A percentile compares a stretch with the other conserved stretches of the same genome.
phyloP scores from a whole-genome alignment of 2,113 vertebrate genomes.

The Saimiri boliviensis region DNA sequence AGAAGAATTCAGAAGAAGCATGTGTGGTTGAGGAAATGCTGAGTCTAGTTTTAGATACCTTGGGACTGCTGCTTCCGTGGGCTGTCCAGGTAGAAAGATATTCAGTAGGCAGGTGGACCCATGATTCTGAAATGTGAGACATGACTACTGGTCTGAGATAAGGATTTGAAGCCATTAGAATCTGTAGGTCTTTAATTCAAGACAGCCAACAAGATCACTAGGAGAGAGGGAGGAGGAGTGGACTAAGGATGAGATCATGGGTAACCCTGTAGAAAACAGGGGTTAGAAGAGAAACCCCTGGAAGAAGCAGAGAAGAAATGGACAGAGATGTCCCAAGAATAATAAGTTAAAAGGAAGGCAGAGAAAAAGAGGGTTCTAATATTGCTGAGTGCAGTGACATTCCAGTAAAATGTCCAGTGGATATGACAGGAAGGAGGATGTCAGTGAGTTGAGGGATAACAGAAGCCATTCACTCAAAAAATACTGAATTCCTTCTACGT shows the following conservation, averaged over 20 bases:
- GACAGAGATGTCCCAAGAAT: not conserved
- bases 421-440: not conserved
- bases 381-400: not conserved
- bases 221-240: not conserved
- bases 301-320: not conserved
- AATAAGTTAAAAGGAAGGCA: not conserved
- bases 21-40: not conserved
- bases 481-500: no score
- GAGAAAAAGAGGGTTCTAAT: not conserved
- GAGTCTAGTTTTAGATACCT: no score
- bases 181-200: not conserved
- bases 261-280: not conserved
- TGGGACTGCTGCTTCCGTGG: not conserved
- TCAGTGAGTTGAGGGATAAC: not conserved
- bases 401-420: not conserved
- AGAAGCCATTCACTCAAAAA: not conserved
- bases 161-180: not conserved
- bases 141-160: not conserved
- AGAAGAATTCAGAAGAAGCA: not conserved
- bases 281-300: not conserved
- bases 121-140: not conserved
- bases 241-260: no score
- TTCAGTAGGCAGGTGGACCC: not conserved
- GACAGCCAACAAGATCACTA: not conserved
- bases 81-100: not conserved